Percentiles rank a stretch among this genome's conserved stretches.
Evolutionary conservation across 2,888 invertebrate species (phyloP).

Genomic region (Stenolophus ochropezus): DNA sequence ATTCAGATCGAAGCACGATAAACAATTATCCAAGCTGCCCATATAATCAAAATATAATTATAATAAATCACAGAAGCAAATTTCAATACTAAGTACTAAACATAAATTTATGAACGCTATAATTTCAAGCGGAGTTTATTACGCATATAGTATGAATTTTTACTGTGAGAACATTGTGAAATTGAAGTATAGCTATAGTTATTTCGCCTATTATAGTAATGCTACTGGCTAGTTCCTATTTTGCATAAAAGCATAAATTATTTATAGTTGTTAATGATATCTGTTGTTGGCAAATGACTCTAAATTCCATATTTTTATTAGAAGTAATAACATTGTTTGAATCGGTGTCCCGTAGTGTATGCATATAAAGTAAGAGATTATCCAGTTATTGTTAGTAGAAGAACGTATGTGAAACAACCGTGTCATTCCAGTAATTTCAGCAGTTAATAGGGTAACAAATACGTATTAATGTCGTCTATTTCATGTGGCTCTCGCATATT

Average conservation of each 20-base stretch:
- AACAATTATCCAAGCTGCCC: too few species aligned
- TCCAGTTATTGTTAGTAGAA: background rate
- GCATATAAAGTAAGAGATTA: slow-evolving; percentile 6
- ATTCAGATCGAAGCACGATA: too few species aligned
- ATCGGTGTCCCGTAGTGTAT: background rate
- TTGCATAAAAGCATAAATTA: background rate
- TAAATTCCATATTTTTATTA: background rate
- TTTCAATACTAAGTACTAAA: too few species aligned
- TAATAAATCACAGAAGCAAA: too few species aligned
- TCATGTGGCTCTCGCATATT: slow-evolving; percentile 11
- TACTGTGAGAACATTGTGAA: background rate
- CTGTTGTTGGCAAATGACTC: background rate
- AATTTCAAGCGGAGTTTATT: too few species aligned
- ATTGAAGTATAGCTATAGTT: background rate
- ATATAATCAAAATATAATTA: too few species aligned
- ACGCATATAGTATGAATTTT: too few species aligned
- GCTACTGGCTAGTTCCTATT: background rate
- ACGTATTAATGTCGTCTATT: slow-evolving; percentile 9
- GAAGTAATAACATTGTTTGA: background rate
- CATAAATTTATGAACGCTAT: too few species aligned
- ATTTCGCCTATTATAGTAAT: background rate
- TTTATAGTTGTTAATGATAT: background rate
- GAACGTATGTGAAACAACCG: slow-evolving; percentile 6
- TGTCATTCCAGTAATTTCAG: slow-evolving; percentile 13
- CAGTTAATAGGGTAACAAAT: slow-evolving; percentile 26